These are phyloP conservation scores for Pseudopodoces humilis DNA, from an alignment of 2,113 vertebrate genomes.

Conservation along the genomic window DNA sequence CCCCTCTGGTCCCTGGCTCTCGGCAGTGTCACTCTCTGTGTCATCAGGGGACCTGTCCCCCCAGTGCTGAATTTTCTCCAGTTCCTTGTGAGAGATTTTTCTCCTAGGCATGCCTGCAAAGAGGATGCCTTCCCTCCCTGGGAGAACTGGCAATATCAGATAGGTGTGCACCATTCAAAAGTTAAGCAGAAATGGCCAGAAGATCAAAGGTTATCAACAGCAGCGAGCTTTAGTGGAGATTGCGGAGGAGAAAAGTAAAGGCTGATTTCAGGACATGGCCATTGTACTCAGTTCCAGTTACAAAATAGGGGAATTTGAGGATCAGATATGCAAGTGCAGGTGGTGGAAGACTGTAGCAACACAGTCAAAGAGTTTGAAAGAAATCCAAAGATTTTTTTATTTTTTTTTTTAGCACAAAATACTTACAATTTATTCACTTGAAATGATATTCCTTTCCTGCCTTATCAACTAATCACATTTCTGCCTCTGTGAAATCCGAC, in stretches of 20 bases:
- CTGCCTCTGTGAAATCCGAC: not conserved
- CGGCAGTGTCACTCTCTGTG: not conserved
- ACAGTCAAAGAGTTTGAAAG: constrained; percentile 40
- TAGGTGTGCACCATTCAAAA: not conserved
- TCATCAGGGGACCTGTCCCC: not conserved
- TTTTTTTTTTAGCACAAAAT: not conserved
- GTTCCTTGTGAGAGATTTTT: not conserved
- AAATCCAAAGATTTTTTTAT: not conserved
- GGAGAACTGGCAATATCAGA: not conserved
- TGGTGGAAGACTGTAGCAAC: not conserved
- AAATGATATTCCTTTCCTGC: constrained; percentile 12
- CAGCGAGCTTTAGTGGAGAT: not conserved
- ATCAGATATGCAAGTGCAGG: constrained; percentile 15
- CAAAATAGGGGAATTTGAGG: constrained; percentile 9
- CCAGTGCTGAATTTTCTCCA: not conserved
- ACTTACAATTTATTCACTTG: constrained; percentile 13
- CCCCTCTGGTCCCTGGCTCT: not conserved
- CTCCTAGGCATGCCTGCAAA: not conserved
- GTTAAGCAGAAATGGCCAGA: not conserved
- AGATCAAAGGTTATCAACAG: constrained; percentile 51
- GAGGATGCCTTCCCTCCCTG: not conserved
- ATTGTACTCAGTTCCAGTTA: not conserved
- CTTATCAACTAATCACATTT: not conserved
- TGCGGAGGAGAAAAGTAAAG: not conserved
- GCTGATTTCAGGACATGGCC: not conserved